Conservation (phyloP, 2,888 invertebrate genomes). For the Lithophane semibrunnea region DNA sequence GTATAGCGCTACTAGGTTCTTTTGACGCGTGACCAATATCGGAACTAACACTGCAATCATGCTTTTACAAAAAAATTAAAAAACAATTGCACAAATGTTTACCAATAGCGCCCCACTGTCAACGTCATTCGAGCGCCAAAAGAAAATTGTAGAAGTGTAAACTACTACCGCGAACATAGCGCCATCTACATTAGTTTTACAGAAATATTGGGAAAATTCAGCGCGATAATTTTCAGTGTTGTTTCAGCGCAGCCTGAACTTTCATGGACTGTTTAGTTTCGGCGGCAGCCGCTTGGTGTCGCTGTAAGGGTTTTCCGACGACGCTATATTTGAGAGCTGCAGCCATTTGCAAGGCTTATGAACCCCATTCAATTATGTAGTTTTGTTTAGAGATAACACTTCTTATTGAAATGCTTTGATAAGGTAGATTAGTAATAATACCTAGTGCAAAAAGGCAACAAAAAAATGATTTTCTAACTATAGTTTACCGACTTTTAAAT, state of each 20-base stretch:
- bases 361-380: not conserved
- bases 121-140: too few relatives aligned
- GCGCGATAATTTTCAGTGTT: slow-evolving; percentile 14
- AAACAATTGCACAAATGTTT: too few relatives aligned
- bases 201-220: slow-evolving; percentile 47
- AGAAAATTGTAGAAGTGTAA: not conserved
- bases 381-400: not conserved
- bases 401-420: not conserved
- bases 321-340: not conserved
- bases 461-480: not conserved
- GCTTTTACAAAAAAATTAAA: too few relatives aligned
- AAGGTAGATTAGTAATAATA: too few relatives aligned
- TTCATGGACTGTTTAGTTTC: slow-evolving; percentile 47
- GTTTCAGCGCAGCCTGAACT: slow-evolving; percentile 42
- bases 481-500: not conserved
- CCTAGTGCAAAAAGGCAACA: too few relatives aligned
- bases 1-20: not conserved
- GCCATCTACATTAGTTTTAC: slow-evolving; percentile 65
- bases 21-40: too few relatives aligned
- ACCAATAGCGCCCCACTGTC: too few relatives aligned
- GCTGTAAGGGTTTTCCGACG: slow-evolving; percentile 26
- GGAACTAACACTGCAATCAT: too few relatives aligned
- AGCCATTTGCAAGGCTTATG: not conserved
- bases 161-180: slow-evolving; percentile 16
- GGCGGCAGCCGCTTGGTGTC: slow-evolving; percentile 60